Conservation (phyloP, 2,888 invertebrate genomes). For the Acleris holmiana region DNA sequence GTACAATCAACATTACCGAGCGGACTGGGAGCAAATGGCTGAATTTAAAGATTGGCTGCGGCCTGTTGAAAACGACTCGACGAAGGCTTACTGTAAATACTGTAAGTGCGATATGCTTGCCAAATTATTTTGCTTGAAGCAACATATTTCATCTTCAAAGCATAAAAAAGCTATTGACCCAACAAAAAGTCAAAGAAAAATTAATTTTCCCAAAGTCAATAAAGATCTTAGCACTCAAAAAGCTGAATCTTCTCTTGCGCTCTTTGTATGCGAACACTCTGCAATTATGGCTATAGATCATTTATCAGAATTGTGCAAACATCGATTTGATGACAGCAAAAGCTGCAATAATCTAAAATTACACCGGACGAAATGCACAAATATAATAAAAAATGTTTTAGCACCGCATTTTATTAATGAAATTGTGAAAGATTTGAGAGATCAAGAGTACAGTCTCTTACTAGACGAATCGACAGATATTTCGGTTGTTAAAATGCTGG, state of each 20-base stretch:
- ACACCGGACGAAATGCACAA: conserved; percentile 38
- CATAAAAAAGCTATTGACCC: background rate
- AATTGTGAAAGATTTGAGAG: conserved; percentile 37
- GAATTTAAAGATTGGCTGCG: too few species aligned
- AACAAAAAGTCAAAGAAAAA: background rate
- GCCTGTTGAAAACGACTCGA: too few species aligned
- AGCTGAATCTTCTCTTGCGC: conserved; percentile 26
- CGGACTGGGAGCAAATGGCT: background rate
- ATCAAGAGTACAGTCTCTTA: conserved; percentile 40
- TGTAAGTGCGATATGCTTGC: conserved; percentile 3
- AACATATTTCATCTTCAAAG: background rate
- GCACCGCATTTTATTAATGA: conserved; percentile 30
- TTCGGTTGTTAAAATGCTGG: conserved; percentile 39
- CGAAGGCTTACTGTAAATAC: background rate
- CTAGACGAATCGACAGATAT: conserved; percentile 43
- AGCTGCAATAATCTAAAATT: conserved; percentile 25
- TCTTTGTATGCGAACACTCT: conserved; percentile 30
- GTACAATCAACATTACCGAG: background rate
- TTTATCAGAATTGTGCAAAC: conserved; percentile 25
- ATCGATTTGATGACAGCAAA: conserved; percentile 33
- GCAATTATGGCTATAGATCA: conserved; percentile 29
- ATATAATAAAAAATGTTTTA: conserved; percentile 37
- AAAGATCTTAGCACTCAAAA: background rate
- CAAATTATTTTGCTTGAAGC: background rate
- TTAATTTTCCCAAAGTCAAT: background rate